Evolutionary conservation across 2,888 invertebrate species (phyloP), one percentile per base, ranked within the genome.

Genomic region (Agrotis clavis): DNA sequence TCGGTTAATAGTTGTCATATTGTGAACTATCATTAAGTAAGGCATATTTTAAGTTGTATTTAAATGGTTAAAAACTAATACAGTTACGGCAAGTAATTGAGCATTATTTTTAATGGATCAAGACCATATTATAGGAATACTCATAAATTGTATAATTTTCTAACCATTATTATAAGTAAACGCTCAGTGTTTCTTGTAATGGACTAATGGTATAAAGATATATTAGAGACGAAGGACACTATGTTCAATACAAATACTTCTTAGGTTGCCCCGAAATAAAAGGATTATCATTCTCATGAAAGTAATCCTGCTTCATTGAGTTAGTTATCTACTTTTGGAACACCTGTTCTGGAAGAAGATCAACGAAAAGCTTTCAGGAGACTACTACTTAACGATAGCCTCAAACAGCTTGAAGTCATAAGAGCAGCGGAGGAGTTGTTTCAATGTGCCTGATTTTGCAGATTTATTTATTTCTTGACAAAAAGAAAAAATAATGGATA

Each of bases 1-100:
- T 78, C 66, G 30, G 75, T 74, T 73, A 72, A 60, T 69, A 69
- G 35, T 60, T 67, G 67, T 67, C 67, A 50, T 68, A 41, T 25
- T 25, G 25, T 54, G 51, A 30, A 56, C 21, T 45, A 57, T 57
- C 62, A 61, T 25, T 61, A 61, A 53, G 19, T 53, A n/a, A 61
- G 19, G 45, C 19, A 30, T n/a, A 48, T 48, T 63, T 67, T 16
- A 51, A 48, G 9, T n/a, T 47, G n/a, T 14, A 48, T 30, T 53
- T 50, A 35, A 57, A 18, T 60, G 25, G 18, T 48, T 16, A 35
- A 19, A 68, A 53, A n/a, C 35, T 35, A 35, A 35, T 35, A 9
- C 9, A 9, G 35, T 9, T 35, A 35, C 4, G 21, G 21, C 2
- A 51, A 50, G 21, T 76, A 81, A 75, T 76, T 69, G n/a, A 54